Conservation (phyloP, 2,113 vertebrate genomes). For the Muntiacus reevesi region DNA sequence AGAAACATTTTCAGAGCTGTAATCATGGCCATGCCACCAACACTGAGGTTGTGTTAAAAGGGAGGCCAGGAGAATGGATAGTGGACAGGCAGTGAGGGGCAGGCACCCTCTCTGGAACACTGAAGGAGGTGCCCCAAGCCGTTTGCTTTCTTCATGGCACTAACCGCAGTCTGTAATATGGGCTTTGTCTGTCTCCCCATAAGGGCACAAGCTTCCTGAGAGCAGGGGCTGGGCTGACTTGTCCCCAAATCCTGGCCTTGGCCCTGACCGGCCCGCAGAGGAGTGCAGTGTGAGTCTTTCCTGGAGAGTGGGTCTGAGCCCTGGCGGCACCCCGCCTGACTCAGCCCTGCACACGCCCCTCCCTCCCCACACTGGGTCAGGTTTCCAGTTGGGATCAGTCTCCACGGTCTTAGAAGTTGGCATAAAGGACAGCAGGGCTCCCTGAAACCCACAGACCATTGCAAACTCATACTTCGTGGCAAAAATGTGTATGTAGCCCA, state of each 20-base stretch:
- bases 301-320: background rate
- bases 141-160: background rate
- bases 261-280: background rate
- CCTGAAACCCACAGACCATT: background rate
- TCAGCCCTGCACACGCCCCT: background rate
- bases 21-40: fast-evolving
- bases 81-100: fast-evolving
- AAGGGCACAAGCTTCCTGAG: background rate
- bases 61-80: no score
- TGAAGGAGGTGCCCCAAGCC: background rate
- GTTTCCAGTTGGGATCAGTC: background rate
- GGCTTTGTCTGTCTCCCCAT: background rate
- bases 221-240: background rate
- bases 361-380: background rate
- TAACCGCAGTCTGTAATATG: fast-evolving
- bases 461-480: fast-evolving
- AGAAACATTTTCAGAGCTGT: background rate
- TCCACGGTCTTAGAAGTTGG: background rate
- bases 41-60: background rate
- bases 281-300: background rate
- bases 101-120: fast-evolving
- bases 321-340: background rate
- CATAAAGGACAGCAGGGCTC: no score
- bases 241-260: fast-evolving
- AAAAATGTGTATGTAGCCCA: fast-evolving